Base-by-base conservation (phyloP, 2,888 invertebrate species). In the Ctenicera cuprea region DNA sequence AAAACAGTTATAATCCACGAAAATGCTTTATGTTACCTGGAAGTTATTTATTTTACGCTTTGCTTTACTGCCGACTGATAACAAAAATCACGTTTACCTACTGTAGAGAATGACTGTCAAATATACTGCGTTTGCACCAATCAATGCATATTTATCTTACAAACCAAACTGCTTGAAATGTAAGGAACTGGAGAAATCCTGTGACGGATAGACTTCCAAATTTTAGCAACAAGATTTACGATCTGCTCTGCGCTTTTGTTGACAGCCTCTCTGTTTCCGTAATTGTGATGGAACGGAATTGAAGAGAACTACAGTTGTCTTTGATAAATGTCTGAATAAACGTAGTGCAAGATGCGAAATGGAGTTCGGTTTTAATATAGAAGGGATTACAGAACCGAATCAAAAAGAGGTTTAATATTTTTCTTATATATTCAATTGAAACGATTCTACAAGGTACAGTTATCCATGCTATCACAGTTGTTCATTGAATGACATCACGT, bases 171-270 rank as follows among this genome's bases (percentile, higher is more conserved):
- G 14, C 18, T 38, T 61, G 20, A 50, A 67, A 61, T 50, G 61
- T 62, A 50, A 69, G 61, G 33, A 59, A 63, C 14, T 52, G 50
- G 50, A 41, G 59, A 71, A 71, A 71, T 73, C 57, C 66, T 22
- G 76, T 73, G 76, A 76, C 71, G 62, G 68, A 73, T 74, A 73
- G 73, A 71, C 73, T 74, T 75, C 73, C 69, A 67, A 76, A 73
- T 71, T 74, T 74, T 61, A 67, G 41, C 52, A 74, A 71, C 62
- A 73, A 75, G 75, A 73, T 74, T 76, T 76, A 76, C 73, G 73
- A 59, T 64, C 65, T 73, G 48, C 64, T 61, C 50, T 61, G 50
- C 65, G 73, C 61, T 64, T 62, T 57, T 70, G 73, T 70, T 73
- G 73, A 73, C 73, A 73, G 73, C 65, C 54, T 70, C 69, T 69